Percentiles rank a stretch among this genome's conserved stretches.
phyloP scores from a whole-genome alignment of 2,797 vertebrate genomes.

The Hyperoplus lanceolatus region DNA sequence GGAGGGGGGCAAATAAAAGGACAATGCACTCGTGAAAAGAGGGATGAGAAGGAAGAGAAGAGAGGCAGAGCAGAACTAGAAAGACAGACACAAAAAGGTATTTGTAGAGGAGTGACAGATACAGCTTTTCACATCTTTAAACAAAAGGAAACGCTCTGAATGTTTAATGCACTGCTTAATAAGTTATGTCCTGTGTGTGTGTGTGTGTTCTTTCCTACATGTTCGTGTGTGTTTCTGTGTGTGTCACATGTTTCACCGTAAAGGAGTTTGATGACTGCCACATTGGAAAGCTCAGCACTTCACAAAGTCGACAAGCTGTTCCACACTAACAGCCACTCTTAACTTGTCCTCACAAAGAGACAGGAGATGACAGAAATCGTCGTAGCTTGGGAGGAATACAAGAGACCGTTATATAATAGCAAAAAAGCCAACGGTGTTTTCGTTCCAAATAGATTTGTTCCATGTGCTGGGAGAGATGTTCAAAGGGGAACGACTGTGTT shows the following conservation, averaged over 20 bases:
- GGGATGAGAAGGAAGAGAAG: constrained; percentile 22
- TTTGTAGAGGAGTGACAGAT: constrained; percentile 62
- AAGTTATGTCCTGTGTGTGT: constrained; percentile 61
- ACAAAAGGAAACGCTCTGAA: constrained; percentile 78
- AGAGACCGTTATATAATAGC: constrained; percentile 48
- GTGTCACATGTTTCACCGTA: constrained; percentile 41
- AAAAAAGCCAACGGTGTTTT: constrained; percentile 49
- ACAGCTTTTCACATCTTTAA: constrained; percentile 80
- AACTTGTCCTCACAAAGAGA: constrained; percentile 21
- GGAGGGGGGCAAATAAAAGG: constrained; percentile 28
- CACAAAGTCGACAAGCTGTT: constrained; percentile 26
- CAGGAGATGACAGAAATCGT: constrained; percentile 44
- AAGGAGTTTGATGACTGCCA: constrained; percentile 30
- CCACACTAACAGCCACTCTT: constrained; percentile 18
- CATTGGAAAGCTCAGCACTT: constrained; percentile 51
- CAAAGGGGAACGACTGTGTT: constrained; percentile 38
- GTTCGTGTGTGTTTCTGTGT: constrained; percentile 15
- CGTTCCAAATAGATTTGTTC: constrained; percentile 40
- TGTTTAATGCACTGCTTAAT: constrained; percentile 80
- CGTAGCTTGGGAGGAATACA: constrained; percentile 31
- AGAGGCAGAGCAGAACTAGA: constrained; percentile 16
- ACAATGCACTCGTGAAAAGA: constrained; percentile 12
- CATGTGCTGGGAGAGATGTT: constrained; percentile 39
- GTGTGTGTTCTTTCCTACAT: constrained; percentile 31
- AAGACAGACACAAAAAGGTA: constrained; percentile 44